phyloP scores from a whole-genome alignment of 2,888 invertebrate species.

The Cyaniris semiargus region DNA sequence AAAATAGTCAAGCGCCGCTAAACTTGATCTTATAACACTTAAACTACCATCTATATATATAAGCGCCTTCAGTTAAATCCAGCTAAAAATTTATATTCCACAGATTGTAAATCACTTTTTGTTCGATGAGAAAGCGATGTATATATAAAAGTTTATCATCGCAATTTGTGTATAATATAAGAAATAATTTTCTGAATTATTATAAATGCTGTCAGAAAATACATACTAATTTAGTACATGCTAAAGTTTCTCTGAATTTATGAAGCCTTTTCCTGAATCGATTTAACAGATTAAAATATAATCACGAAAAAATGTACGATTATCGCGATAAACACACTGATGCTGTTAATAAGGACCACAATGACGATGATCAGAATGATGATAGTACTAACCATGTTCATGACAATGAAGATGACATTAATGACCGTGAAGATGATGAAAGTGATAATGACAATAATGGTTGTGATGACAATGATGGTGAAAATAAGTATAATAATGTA shows the following conservation, averaged over 20 bases:
- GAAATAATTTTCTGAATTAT: too few relatives aligned
- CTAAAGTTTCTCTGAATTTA: too few relatives aligned
- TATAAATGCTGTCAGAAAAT: too few relatives aligned
- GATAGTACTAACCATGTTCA: not conserved
- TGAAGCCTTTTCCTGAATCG: too few relatives aligned
- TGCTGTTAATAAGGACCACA: not conserved
- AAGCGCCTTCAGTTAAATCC: not conserved
- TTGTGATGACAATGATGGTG: too few relatives aligned
- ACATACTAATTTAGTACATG: not conserved
- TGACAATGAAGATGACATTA: not conserved
- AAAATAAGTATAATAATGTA: too few relatives aligned
- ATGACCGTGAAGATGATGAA: not conserved
- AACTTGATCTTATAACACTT: not conserved
- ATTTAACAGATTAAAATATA: too few relatives aligned
- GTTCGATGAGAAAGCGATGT: not conserved
- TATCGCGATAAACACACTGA: not conserved
- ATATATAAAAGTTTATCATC: not conserved
- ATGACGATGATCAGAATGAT: not conserved
- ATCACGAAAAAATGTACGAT: not conserved
- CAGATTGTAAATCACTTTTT: not conserved
- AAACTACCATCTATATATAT: not conserved
- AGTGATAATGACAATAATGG: not conserved
- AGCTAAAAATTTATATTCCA: not conserved
- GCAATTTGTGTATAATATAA: not conserved
- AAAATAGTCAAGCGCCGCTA: not conserved